These are phyloP conservation scores for Cyphomyrmex costatus DNA, from an alignment of 1,140 invertebrate genomes.

Conservation along the genomic window DNA sequence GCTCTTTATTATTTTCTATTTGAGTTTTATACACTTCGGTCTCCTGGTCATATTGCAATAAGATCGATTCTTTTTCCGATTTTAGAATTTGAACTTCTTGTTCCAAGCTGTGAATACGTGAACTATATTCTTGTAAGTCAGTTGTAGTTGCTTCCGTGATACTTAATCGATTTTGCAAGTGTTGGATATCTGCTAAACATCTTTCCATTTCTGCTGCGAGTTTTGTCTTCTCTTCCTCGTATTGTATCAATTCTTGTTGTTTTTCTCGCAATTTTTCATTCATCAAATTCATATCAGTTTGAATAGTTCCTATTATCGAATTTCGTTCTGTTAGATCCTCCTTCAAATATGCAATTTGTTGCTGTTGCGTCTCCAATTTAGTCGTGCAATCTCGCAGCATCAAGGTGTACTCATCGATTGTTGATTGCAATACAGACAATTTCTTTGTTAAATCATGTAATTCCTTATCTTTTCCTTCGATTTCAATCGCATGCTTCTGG, in stretches of 20 bases:
- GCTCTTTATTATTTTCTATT: conserved; percentile 6
- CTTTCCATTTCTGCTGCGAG: conserved; percentile 72
- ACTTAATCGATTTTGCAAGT: conserved; percentile 71
- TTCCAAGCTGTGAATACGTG: conserved; percentile 76
- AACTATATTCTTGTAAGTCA: conserved; percentile 57
- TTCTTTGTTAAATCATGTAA: conserved; percentile 44
- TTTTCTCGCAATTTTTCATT: conserved; percentile 67
- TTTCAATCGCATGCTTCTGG: conserved; percentile 73
- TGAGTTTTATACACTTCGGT: neutral
- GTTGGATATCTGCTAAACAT: conserved; percentile 67
- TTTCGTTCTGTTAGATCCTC: conserved; percentile 73
- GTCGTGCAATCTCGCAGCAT: neutral
- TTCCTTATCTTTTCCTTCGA: conserved; percentile 64
- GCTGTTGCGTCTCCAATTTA: conserved; percentile 33
- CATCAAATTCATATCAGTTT: conserved; percentile 56
- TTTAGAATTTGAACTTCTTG: conserved; percentile 74
- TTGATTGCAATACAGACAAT: conserved; percentile 19
- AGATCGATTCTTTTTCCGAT: conserved; percentile 65
- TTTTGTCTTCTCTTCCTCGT: conserved; percentile 69
- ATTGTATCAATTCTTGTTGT: conserved; percentile 45
- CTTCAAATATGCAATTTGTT: conserved; percentile 62
- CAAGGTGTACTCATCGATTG: conserved; percentile 5
- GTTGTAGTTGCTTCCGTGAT: conserved; percentile 54
- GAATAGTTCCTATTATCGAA: conserved; percentile 62
- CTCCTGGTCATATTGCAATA: conserved; percentile 63